Conservation (phyloP, 2,888 invertebrate genomes). For the Pimpla rufipes region DNA sequence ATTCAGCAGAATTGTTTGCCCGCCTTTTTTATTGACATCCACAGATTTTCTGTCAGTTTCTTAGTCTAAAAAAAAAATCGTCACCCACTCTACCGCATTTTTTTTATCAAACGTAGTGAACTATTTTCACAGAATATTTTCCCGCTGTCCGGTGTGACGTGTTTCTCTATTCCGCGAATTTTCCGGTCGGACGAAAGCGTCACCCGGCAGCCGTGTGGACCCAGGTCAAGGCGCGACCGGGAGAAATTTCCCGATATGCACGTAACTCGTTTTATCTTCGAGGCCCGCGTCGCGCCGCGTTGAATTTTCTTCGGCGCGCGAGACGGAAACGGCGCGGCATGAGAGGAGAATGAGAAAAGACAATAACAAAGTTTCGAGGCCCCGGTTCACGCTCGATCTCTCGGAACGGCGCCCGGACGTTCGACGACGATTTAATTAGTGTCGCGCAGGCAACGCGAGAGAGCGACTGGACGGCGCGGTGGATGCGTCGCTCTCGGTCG, state of each 20-base stretch:
- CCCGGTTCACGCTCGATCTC: constrained; percentile 49
- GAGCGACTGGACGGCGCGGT: constrained; percentile 28
- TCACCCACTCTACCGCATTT: too few relatives aligned
- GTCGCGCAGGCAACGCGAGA: constrained; percentile 52
- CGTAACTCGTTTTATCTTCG: background rate
- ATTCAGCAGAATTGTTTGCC: too few relatives aligned
- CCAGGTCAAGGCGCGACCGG: background rate
- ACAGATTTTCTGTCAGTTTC: too few relatives aligned
- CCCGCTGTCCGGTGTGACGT: too few relatives aligned
- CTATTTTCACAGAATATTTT: too few relatives aligned
- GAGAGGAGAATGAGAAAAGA: constrained; percentile 3
- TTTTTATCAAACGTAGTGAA: too few relatives aligned
- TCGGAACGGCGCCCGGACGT: constrained; percentile 52
- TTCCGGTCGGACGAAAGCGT: too few relatives aligned
- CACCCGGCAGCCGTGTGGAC: too few relatives aligned
- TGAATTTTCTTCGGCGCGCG: constrained; percentile 38
- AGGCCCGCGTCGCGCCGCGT: background rate
- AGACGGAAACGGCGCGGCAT: background rate
- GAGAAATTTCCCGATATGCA: background rate
- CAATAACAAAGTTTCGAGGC: constrained; percentile 29
- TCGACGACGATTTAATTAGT: constrained; percentile 70
- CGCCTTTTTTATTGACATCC: too few relatives aligned
- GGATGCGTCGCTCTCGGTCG: constrained; percentile 46
- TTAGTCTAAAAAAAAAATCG: too few relatives aligned
- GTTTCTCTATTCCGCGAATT: too few relatives aligned